phyloP scores from a whole-genome alignment of 2,797 vertebrate species.

The Typhlichthys subterraneus region DNA sequence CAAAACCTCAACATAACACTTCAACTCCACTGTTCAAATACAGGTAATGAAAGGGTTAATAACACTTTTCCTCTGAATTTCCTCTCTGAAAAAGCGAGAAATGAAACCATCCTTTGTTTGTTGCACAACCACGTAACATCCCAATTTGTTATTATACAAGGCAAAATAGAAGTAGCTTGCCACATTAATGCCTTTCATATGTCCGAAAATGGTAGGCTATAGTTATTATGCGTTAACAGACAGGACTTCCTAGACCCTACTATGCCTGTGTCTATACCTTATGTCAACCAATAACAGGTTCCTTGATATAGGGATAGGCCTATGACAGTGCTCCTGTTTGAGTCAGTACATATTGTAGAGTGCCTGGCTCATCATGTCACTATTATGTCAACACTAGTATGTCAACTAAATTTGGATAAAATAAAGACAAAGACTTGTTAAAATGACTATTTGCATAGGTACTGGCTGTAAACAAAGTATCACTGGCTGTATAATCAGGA shows the following conservation, averaged over 20 bases:
- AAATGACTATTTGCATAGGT: background rate
- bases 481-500: constrained; percentile 59
- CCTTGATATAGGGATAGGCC: too few relatives aligned
- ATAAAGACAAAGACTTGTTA: background rate
- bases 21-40: background rate
- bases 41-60: constrained; percentile 67
- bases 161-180: background rate
- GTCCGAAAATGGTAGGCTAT: background rate
- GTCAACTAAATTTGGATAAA: background rate
- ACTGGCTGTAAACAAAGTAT: constrained; percentile 19
- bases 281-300: constrained; percentile 34
- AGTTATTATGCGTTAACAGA: background rate
- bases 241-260: background rate
- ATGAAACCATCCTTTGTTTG: background rate
- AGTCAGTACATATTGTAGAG: background rate
- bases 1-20: background rate
- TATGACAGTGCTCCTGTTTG: background rate
- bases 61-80: background rate
- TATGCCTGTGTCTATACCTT: background rate
- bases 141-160: constrained; percentile 2
- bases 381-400: background rate
- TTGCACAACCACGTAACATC: background rate
- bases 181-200: background rate
- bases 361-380: constrained; percentile 8
- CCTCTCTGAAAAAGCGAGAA: background rate